Percentiles rank a stretch among this genome's conserved stretches.
Conservation (phyloP, 2,797 vertebrate species). For the Vireo griseus region DNA sequence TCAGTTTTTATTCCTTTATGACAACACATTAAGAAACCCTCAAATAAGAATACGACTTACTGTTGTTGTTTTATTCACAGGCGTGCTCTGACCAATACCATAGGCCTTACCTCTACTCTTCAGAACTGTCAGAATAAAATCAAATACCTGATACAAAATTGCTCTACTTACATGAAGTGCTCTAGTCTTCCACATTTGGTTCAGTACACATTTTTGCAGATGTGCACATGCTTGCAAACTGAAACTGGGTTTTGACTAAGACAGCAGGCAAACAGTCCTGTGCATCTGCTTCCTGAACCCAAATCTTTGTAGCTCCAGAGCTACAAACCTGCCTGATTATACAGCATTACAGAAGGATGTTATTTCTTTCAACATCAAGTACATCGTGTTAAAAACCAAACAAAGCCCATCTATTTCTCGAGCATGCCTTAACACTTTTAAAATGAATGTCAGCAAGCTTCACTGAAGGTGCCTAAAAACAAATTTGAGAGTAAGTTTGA, state of each 20-base stretch:
- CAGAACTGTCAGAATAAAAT: background rate
- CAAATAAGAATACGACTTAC: background rate
- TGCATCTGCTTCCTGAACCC: background rate
- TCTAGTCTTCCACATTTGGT: background rate
- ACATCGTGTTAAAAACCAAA: background rate
- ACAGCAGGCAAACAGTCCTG: background rate
- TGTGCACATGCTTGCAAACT: background rate
- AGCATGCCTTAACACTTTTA: background rate
- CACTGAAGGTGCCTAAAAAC: background rate
- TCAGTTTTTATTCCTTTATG: background rate
- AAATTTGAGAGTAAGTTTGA: background rate
- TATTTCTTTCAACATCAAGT: background rate
- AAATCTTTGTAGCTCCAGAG: background rate
- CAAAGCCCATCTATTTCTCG: background rate
- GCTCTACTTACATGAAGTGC: background rate
- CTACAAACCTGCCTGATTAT: background rate
- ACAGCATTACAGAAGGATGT: background rate
- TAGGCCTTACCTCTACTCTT: background rate
- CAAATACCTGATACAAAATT: background rate
- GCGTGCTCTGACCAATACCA: background rate
- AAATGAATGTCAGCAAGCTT: background rate
- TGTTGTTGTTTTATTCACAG: background rate
- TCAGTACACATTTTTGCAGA: background rate
- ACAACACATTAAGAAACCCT: background rate
- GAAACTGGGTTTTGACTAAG: background rate